Evolutionary conservation across 2,888 invertebrate genomes (phyloP).

Genomic region (Eupithecia tripunctaria): DNA sequence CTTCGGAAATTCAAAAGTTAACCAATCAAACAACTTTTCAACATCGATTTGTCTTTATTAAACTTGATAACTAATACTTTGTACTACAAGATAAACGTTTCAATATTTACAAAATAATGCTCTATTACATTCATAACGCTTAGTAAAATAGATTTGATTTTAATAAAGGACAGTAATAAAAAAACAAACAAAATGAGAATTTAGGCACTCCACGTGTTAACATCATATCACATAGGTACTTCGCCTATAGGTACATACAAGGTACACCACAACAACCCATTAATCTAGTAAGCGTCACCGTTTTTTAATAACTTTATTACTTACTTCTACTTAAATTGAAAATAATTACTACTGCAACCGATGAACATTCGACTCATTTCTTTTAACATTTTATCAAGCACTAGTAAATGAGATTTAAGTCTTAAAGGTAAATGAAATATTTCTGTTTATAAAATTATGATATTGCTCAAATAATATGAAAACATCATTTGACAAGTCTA

Average conservation of each 20-base stretch:
- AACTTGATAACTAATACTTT: slow-evolving; percentile 75
- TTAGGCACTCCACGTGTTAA: slow-evolving; percentile 82
- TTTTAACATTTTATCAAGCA: neutral
- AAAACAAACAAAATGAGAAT: slow-evolving; percentile 74
- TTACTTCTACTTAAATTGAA: slow-evolving; percentile 20
- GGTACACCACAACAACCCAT: slow-evolving; percentile 67
- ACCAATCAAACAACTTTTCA: slow-evolving; percentile 44
- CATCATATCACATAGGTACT: slow-evolving; percentile 78
- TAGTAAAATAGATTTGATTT: slow-evolving; percentile 61
- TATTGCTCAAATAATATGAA: slow-evolving; percentile 35
- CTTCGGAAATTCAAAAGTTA: neutral
- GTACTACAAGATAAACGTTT: slow-evolving; percentile 80
- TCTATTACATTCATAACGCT: slow-evolving; percentile 58
- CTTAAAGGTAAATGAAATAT: neutral
- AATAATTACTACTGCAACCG: neutral
- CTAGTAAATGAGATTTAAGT: neutral
- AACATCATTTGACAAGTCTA: slow-evolving; percentile 22
- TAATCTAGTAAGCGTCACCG: slow-evolving; percentile 83
- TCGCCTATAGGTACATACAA: slow-evolving; percentile 65
- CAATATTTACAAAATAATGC: slow-evolving; percentile 76
- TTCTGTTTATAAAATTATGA: slow-evolving; percentile 23
- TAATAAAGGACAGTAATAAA: slow-evolving; percentile 60
- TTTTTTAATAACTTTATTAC: slow-evolving; percentile 70
- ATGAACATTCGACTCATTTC: neutral
- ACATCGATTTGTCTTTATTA: slow-evolving; percentile 84